phyloP scores from a whole-genome alignment of 2,113 vertebrate genomes.

The Drymodes brunneopygia region DNA sequence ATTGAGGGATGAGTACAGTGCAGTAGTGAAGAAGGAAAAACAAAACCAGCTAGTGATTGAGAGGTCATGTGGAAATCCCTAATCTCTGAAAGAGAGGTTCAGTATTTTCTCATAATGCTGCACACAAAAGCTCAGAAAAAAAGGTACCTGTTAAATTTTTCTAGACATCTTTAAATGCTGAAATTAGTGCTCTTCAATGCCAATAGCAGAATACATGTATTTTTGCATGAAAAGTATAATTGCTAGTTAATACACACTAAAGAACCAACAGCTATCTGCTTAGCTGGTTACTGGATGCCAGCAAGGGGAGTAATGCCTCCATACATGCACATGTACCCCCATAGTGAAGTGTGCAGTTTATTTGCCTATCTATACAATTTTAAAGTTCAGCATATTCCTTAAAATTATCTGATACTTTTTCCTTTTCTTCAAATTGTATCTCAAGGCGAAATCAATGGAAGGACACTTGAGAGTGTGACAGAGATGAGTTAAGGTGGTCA shows the following conservation, averaged over 20 bases:
- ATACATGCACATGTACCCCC: too few species aligned
- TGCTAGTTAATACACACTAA: neutral
- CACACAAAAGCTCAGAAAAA: neutral
- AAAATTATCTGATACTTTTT: neutral
- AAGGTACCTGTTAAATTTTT: neutral
- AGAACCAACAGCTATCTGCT: neutral
- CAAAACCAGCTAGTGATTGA: neutral
- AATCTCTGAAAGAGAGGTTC: neutral
- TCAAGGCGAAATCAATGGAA: neutral
- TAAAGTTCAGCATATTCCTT: neutral
- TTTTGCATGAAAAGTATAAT: neutral
- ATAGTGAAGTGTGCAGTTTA: neutral
- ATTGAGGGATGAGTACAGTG: neutral
- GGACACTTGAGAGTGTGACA: neutral
- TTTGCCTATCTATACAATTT: neutral
- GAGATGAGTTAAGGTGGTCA: neutral
- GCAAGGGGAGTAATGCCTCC: accelerated
- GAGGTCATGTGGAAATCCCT: neutral
- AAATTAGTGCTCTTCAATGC: neutral
- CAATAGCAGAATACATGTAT: neutral
- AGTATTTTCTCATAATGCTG: neutral
- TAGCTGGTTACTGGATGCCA: neutral
- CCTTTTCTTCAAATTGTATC: neutral
- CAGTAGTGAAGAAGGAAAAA: neutral
- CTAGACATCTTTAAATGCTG: neutral